Evolutionary conservation across 1,140 invertebrate genomes (phyloP), one percentile per base, ranked within the genome.

Genomic region (Aphaenogaster floridana): DNA sequence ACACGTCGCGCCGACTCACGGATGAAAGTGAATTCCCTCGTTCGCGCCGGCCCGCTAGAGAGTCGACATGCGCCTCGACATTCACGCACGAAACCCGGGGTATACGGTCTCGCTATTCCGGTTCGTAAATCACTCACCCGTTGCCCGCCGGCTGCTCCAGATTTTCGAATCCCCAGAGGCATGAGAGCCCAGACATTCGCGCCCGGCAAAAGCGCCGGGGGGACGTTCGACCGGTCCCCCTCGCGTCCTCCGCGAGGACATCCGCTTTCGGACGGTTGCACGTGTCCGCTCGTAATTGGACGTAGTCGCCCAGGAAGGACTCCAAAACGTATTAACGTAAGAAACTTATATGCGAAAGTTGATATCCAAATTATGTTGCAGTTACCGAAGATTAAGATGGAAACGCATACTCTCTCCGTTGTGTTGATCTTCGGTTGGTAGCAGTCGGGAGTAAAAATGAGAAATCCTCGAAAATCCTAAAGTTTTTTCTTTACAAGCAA

Each of bases 1-100:
- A 76, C 69, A 69, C 34, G 45, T 52, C 85, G 45, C 2, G 48
- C 0, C 66, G 36, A 72, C 81, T 78, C 34, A 6, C 77, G 45
- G 74, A 90, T 90, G 89, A 90, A 90, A 90, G 89, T 78, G 88
- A 90, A 90, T 90, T 90, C 74, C 69, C 80, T 69, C 52, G 61
- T 45, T 59, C 52, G 39, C 39, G 64, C 0, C 50, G 13, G 6
- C 13, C 13, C 45, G 50, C 36, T 86, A 88, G 76, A 86, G 84
- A 83, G 57, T 42, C 45, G 50, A 28, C 42, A 45, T 13, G 61
- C 9, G 57, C 15, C 28, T 39, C 59, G 63, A 50, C 61, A 3
- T 21, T 34, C 66, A 3, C 52, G 15, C 21, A 48, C 57, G 42
- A 84, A 63, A 84, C 54, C 50, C 69, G 61, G 13, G 15, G 54